These are phyloP conservation scores for Lasius fuliginosus DNA, from an alignment of 2,888 invertebrate species.

Conservation along the genomic window DNA sequence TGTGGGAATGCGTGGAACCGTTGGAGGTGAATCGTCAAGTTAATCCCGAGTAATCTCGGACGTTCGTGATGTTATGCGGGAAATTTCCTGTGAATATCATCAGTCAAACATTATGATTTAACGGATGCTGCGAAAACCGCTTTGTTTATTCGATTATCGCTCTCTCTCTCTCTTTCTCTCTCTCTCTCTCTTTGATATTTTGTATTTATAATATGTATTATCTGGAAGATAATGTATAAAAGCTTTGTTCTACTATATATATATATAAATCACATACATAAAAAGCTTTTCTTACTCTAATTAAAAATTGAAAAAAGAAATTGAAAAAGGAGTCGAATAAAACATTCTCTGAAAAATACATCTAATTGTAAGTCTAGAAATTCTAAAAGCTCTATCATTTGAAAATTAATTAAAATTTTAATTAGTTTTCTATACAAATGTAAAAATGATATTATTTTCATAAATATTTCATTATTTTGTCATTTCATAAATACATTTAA, in stretches of 20 bases:
- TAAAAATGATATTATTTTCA: not conserved
- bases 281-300: not conserved
- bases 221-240: not conserved
- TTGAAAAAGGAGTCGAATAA: not conserved
- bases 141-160: not conserved
- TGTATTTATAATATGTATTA: not conserved
- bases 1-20: conserved; percentile 42
- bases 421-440: not conserved
- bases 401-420: not conserved
- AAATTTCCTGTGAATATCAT: conserved; percentile 13
- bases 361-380: not conserved
- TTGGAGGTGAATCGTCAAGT: conserved; percentile 32
- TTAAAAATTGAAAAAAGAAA: not conserved
- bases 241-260: not conserved
- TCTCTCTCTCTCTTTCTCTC: no score
- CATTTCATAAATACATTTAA: not conserved
- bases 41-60: conserved; percentile 30
- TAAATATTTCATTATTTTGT: not conserved
- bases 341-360: not conserved
- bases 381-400: not conserved
- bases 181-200: not conserved
- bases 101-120: not conserved
- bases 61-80: conserved; percentile 20
- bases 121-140: not conserved
- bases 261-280: not conserved